Evolutionary conservation across 1,140 invertebrate genomes (phyloP), one percentile per base, ranked within the genome.

Genomic region (Agrypnia vestita): DNA sequence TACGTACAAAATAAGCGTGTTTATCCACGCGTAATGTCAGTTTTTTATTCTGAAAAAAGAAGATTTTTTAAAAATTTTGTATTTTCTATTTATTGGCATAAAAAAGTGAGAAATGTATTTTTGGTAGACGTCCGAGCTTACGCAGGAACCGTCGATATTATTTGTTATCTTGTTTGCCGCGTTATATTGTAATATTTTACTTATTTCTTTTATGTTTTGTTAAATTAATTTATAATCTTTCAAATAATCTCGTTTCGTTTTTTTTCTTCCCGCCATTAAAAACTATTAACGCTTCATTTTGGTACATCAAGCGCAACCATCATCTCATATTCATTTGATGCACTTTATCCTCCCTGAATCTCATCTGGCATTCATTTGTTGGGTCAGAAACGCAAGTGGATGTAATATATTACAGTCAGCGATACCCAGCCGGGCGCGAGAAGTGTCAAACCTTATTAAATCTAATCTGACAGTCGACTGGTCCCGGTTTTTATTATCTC

Each of bases 361-460:
- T 53, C 46, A 8, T 12, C 35, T 51, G 67, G 67, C 49, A 71
- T 71, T 71, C 67, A 17, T 71, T 71, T 71, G 67, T 71, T 71
- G 17, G 44, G 64, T 69, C 44, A 17, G 19, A 12, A 51, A 15
- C 10, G 62, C 64, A 19, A 69, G 44, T 47, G 9, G 64, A 69
- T 47, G 17, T 71, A 49, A 53, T 71, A 71, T 71, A 53, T 35
- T 62, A 62, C 59, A 51, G 44, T 17, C 15, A 9, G 47, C 67
- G 1, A 21, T 15, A 21, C 46, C 25, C 67, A 35, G 46, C 19
- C 67, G 67, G 19, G 67, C 67, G 67, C 17, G 47, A 49, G 67
- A 71, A 71, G 47, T 71, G 67, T 71, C 67, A 71, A 71, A 53
- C 67, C 67, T 71, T 71, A 51, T 71, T 71, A 49, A 71, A 71